Base-by-base conservation (phyloP, 2,113 vertebrate species). In the Neogale vison region DNA sequence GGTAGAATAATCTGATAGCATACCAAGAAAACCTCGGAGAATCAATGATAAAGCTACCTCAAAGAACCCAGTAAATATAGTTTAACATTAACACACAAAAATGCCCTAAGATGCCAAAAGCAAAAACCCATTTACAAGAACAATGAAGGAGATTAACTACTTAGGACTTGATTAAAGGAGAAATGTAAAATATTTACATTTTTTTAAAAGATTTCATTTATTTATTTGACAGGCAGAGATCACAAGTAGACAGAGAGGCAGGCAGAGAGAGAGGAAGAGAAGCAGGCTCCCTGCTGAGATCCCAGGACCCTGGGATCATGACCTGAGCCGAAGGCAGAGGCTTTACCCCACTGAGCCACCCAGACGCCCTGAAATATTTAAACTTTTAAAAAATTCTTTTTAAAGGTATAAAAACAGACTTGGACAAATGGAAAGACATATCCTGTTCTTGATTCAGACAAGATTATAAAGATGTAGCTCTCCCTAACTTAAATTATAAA, bases 141-240 rank as follows among this genome's bases (percentile, higher is more conserved):
- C 5, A 87, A 36, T 45, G 71, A 67, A 84, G 34, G 63, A 93
- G 29, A 87, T 90, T 92, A 96, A 86, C 42, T 77, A 72, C 42
- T 92, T 74, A 55, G 31, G 52, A 77, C 42, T 95, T 79, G 84
- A 88, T 93, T 85, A 79, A 88, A 82, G 36, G 90, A 92, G 36
- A 42, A 79, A 86, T 80, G 29, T n/a, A 23, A 47, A 65, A 96
- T 59, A 59, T 86, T 72, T 50, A 90, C 74, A 20, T 79, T 92
- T 17, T 52, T 52, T 52, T 52, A 1, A 52, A 52, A 52, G 4
- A 52, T 52, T 52, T 52, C 17, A 52, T 52, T 52, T 52, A 52
- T 52, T 52, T 52, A 17, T 52, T 52, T 52, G 50, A 52, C 50
- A 52, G 50, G 15, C 4, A 5, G 50, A 52, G 50, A 52, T 17